phyloP scores from a whole-genome alignment of 2,888 invertebrate genomes.

The Phyllotreta cruciferae region DNA sequence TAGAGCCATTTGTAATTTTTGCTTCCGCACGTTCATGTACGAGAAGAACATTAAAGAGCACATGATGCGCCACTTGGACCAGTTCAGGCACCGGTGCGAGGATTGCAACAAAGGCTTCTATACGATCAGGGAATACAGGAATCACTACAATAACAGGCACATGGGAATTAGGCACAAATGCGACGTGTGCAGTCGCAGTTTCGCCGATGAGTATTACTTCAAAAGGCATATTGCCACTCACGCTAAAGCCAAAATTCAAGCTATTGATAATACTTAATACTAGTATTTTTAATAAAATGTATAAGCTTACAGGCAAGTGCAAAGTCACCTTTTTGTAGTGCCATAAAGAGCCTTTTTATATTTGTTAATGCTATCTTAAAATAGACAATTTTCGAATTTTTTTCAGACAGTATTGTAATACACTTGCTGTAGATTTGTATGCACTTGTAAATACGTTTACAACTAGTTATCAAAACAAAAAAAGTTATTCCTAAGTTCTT shows the following conservation, averaged over 20 bases:
- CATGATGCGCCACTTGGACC: conserved; percentile 58
- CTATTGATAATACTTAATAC: conserved; percentile 15
- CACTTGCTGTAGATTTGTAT: too few species aligned
- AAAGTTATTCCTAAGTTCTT: too few species aligned
- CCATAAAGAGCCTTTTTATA: too few species aligned
- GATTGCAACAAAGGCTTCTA: conserved; percentile 60
- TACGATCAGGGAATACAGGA: conserved; percentile 58
- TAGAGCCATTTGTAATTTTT: conserved; percentile 58
- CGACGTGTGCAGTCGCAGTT: conserved; percentile 56
- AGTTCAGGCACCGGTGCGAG: conserved; percentile 58
- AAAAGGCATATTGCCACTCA: conserved; percentile 58
- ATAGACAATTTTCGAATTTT: too few species aligned
- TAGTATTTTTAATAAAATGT: conserved; percentile 23
- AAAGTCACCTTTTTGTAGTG: background rate
- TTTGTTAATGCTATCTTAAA: too few species aligned
- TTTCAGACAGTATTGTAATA: too few species aligned
- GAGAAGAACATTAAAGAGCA: conserved; percentile 60
- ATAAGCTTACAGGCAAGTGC: background rate
- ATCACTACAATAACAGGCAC: conserved; percentile 59
- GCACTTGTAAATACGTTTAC: too few species aligned
- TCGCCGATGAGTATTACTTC: conserved; percentile 59
- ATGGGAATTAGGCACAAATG: conserved; percentile 59
- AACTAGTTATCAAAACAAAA: too few species aligned
- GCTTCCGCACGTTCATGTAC: conserved; percentile 59
- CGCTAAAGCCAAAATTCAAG: conserved; percentile 41